phyloP scores from a whole-genome alignment of 2,797 vertebrate species.

The Falco cherrug region DNA sequence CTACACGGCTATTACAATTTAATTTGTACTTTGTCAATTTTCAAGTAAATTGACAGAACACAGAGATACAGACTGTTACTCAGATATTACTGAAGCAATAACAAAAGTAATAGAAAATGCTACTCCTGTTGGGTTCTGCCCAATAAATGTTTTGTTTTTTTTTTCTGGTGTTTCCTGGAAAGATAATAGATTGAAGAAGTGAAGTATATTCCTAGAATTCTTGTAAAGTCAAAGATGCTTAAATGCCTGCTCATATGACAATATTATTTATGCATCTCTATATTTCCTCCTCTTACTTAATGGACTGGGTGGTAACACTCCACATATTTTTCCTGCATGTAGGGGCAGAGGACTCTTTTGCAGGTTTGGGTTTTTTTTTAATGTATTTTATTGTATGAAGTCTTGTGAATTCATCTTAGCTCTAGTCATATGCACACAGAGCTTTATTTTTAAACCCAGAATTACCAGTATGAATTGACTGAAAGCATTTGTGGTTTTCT shows the following conservation, averaged over 20 bases:
- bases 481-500: background rate
- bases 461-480: background rate
- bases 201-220: background rate
- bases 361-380: background rate
- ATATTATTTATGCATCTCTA: background rate
- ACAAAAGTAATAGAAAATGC: background rate
- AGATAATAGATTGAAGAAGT: background rate
- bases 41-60: background rate
- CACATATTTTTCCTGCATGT: background rate
- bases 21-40: background rate
- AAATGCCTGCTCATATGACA: background rate
- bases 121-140: background rate
- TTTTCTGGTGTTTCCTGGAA: background rate
- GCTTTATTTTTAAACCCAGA: background rate
- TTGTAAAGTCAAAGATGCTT: background rate
- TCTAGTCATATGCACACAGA: background rate
- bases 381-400: background rate
- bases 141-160: background rate
- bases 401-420: background rate
- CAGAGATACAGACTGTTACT: background rate
- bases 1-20: background rate
- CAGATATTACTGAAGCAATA: background rate
- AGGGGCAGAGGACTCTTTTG: background rate
- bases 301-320: background rate
- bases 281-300: background rate